A percentile compares a stretch with the other conserved stretches of the same genome.
Evolutionary conservation across 1,140 invertebrate species (phyloP).

Genomic region (Nasonia giraulti): DNA sequence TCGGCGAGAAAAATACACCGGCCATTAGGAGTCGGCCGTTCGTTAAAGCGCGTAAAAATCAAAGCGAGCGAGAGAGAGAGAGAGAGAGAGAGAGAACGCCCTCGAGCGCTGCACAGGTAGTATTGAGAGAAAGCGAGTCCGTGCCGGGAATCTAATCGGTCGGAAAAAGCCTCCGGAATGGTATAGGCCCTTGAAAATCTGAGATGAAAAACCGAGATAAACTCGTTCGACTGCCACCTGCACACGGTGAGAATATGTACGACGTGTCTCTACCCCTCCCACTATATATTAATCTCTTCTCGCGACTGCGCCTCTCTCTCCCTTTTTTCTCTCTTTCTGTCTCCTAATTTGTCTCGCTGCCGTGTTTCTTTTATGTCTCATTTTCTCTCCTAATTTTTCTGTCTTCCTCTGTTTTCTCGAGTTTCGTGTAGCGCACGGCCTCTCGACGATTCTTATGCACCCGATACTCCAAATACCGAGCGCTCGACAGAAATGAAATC

Average conservation of each 20-base stretch:
- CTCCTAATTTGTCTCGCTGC: slow-evolving; percentile 19
- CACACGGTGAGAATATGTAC: not conserved
- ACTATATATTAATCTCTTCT: not conserved
- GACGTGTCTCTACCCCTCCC: not conserved
- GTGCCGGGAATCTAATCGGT: slow-evolving; percentile 24
- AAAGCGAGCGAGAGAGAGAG: not conserved
- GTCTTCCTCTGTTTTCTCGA: not conserved
- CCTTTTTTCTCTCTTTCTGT: not conserved
- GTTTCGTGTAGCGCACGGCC: not conserved
- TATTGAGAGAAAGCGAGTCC: too few relatives aligned
- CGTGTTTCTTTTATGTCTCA: slow-evolving; percentile 14
- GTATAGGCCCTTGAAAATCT: not conserved
- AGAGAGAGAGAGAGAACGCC: not conserved
- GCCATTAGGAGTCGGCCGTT: slow-evolving; percentile 7
- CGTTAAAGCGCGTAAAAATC: slow-evolving; percentile 42
- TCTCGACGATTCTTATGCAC: not conserved
- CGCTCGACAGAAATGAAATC: not conserved
- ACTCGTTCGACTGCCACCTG: slow-evolving; percentile 23
- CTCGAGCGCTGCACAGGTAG: not conserved
- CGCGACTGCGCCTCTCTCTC: not conserved
- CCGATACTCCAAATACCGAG: too few relatives aligned
- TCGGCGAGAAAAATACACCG: not conserved
- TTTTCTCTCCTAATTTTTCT: slow-evolving; percentile 40
- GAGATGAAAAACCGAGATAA: slow-evolving; percentile 40
- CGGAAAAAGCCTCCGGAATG: slow-evolving; percentile 17